Conservation (phyloP, 2,888 invertebrate genomes). For the Galeruca laticollis region DNA sequence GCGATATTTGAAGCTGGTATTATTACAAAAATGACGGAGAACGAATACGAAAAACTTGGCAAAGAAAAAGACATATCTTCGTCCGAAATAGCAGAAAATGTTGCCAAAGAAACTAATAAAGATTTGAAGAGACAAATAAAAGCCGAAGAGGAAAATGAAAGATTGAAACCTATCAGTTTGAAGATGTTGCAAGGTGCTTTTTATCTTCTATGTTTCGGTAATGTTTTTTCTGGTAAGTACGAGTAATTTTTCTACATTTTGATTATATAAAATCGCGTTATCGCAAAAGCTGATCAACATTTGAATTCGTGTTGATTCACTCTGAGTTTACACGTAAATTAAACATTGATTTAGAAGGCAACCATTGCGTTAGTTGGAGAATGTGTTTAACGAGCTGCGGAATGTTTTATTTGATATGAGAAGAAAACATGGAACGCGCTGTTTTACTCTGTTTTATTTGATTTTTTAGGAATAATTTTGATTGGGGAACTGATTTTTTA, state of each 20-base stretch:
- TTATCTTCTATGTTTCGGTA: constrained; percentile 76
- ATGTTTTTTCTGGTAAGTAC: constrained; percentile 71
- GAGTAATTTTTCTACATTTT: too few species aligned
- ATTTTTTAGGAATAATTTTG: constrained; percentile 30
- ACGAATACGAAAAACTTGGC: constrained; percentile 79
- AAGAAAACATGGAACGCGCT: too few species aligned
- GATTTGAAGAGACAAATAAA: constrained; percentile 56
- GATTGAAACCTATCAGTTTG: constrained; percentile 75
- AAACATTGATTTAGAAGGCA: too few species aligned
- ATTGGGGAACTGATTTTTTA: constrained; percentile 43
- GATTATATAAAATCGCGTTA: too few species aligned
- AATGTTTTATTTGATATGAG: too few species aligned
- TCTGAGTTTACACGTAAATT: too few species aligned
- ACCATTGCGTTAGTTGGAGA: too few species aligned
- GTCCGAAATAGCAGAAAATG: constrained; percentile 60
- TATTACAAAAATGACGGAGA: constrained; percentile 80
- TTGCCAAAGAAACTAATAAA: constrained; percentile 51
- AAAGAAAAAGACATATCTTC: constrained; percentile 68
- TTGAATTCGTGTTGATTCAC: too few species aligned
- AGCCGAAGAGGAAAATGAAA: constrained; percentile 60
- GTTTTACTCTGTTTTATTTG: background rate
- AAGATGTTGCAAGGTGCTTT: constrained; percentile 82
- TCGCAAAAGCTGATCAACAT: background rate
- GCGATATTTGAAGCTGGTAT: constrained; percentile 83
- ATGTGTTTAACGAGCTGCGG: too few species aligned